Conservation (phyloP, 2,113 vertebrate species). For the Fukomys damarensis region DNA sequence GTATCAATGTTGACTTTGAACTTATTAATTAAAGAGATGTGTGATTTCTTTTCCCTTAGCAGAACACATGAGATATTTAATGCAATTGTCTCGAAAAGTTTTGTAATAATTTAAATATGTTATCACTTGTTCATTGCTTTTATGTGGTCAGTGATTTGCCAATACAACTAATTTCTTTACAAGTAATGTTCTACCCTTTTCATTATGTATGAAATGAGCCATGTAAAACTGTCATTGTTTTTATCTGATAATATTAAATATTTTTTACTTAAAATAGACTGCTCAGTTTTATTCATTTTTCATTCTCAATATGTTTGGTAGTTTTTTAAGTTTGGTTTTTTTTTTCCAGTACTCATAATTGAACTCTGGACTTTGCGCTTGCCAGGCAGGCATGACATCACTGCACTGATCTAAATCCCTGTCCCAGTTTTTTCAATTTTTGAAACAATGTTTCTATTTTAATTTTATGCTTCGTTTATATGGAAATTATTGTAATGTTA, state of each 20-base stretch:
- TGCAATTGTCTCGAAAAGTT: conserved; percentile 14
- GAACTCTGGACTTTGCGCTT: too few species aligned
- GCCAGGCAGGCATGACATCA: too few species aligned
- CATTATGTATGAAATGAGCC: conserved; percentile 61
- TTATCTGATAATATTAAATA: conserved; percentile 77
- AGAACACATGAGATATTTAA: conserved; percentile 41
- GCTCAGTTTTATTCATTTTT: not conserved
- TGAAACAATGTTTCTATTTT: not conserved
- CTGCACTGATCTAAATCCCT: too few species aligned
- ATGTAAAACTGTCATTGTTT: conserved; percentile 31
- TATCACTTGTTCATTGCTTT: conserved; percentile 42
- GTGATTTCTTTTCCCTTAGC: conserved; percentile 41
- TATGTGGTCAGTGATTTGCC: conserved; percentile 57
- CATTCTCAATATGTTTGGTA: not conserved
- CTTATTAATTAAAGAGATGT: conserved; percentile 40
- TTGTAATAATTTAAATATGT: conserved; percentile 61
- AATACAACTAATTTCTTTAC: conserved; percentile 53
- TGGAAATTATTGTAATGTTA: not conserved
- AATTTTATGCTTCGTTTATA: conserved; percentile 60
- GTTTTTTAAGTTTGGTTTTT: not conserved
- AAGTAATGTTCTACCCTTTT: conserved; percentile 56
- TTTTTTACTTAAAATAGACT: conserved; percentile 73
- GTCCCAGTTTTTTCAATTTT: conserved; percentile 31
- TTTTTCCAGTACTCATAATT: too few species aligned
- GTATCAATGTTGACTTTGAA: conserved; percentile 52